phyloP scores from a whole-genome alignment of 2,797 vertebrate genomes.

The Morus bassanus region DNA sequence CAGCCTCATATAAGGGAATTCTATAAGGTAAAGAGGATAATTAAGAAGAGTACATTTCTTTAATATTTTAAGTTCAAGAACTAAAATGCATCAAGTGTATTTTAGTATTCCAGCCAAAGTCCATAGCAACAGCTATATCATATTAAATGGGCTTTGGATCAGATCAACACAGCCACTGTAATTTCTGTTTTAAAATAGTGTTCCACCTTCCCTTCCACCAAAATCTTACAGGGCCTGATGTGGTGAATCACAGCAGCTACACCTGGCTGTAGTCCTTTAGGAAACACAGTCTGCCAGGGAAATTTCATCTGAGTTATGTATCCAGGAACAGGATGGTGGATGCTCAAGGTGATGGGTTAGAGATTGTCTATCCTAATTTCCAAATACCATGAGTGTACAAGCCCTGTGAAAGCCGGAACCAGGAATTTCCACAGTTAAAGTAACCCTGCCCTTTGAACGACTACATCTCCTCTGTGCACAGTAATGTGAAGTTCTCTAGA shows the following conservation, averaged over 20 bases:
- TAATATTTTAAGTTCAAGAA: background rate
- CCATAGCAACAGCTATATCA: rapidly evolving
- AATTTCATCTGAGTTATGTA: background rate
- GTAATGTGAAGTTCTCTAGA: background rate
- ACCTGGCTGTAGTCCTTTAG: background rate
- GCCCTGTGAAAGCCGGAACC: background rate
- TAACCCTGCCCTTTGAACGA: background rate
- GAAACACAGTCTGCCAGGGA: background rate
- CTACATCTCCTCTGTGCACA: background rate
- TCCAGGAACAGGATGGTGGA: background rate
- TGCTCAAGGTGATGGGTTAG: background rate
- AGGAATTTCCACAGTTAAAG: background rate
- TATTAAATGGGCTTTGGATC: background rate
- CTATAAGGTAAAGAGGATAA: background rate
- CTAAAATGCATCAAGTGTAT: background rate
- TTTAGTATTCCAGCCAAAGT: background rate
- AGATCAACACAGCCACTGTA: background rate
- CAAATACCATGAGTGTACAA: background rate
- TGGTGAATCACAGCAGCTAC: background rate
- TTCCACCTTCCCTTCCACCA: background rate
- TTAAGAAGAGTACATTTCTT: background rate
- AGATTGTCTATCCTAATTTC: background rate
- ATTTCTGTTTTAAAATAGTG: background rate
- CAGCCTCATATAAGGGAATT: background rate
- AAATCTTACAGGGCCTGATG: background rate